These are phyloP conservation scores for Drosophila sordidula DNA, from an alignment of 2,888 invertebrate genomes.

Conservation along the genomic window DNA sequence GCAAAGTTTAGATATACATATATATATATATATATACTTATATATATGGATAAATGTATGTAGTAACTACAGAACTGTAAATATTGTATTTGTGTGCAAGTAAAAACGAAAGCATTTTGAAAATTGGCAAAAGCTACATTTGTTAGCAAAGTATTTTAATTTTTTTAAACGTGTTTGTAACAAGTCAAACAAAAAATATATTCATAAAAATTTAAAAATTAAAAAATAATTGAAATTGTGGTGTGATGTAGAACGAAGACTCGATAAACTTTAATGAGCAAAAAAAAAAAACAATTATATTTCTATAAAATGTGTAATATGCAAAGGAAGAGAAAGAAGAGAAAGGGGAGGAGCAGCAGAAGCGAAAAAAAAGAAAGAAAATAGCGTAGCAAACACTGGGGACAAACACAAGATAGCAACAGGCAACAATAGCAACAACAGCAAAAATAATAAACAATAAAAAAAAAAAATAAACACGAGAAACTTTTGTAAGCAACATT, in stretches of 20 bases:
- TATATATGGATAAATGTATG: conserved; percentile 44
- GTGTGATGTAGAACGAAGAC: conserved; percentile 63
- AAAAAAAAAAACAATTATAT: conserved; percentile 60
- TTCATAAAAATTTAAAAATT: conserved; percentile 14
- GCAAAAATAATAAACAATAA: conserved; percentile 14
- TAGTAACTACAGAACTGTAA: conserved; percentile 60
- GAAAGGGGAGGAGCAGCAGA: conserved; percentile 3
- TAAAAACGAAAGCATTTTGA: conserved; percentile 40
- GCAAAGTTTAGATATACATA: conserved; percentile 42
- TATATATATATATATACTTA: conserved; percentile 35
- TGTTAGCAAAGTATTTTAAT: conserved; percentile 63
- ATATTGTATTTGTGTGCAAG: conserved; percentile 65
- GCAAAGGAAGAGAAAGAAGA: conserved; percentile 18
- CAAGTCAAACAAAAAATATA: conserved; percentile 28
- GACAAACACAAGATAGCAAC: conserved; percentile 45
- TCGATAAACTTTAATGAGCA: conserved; percentile 52
- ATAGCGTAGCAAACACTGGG: conserved; percentile 65
- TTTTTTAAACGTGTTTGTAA: conserved; percentile 55
- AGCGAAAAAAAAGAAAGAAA: conserved; percentile 10
- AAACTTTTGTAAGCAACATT: conserved; percentile 56
- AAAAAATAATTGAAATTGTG: conserved; percentile 29
- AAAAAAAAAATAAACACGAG: conserved; percentile 10
- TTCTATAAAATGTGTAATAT: conserved; percentile 64
- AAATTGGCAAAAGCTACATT: conserved; percentile 47
- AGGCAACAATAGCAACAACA: conserved; percentile 66